Evolutionary conservation across 2,888 invertebrate genomes (phyloP), one percentile per base, ranked within the genome.

Genomic region (Coleophora deauratella): DNA sequence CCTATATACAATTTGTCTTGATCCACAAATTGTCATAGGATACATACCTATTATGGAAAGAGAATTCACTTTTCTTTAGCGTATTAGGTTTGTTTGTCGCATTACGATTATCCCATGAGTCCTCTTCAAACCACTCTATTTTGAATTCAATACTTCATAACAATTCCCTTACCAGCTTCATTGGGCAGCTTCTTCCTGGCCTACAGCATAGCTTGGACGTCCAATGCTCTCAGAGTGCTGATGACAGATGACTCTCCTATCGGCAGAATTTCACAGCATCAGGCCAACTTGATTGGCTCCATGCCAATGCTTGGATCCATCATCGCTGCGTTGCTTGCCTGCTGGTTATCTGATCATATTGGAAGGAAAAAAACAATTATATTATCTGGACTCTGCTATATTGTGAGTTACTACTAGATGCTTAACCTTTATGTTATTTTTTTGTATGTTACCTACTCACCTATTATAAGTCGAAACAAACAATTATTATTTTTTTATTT

Each of bases 351-450:
- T 13, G 34, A 39, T 28, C 8, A 14, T 7, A 34, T 39, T 12
- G 39, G 39, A 3, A 27, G 34, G 27, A 39, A 39, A 14, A 27
- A 8, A 4, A 34, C 39, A 2, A 3, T 10, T 2, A 27, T 39
- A 6, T 21, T 38, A 15, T 9, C 7, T 33, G 38, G 21, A 27
- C n/a, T 38, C 9, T 4, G 14, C 10, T 31, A 13, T 21, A 9
- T 33, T 10, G 38, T 38, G 15, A 38, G 38, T 33, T n/a, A 9
- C 10, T n/a, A n/a, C n/a, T n/a, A n/a, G n/a, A n/a, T n/a, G n/a
- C n/a, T n/a, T n/a, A n/a, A n/a, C n/a, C n/a, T n/a, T n/a, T n/a
- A n/a, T n/a, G n/a, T n/a, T n/a, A n/a, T n/a, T n/a, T n/a, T n/a
- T n/a, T n/a, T n/a, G n/a, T n/a, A n/a, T n/a, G n/a, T n/a, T n/a